phyloP scores from a whole-genome alignment of 2,888 invertebrate species.

The Drosophila maculinotata region DNA sequence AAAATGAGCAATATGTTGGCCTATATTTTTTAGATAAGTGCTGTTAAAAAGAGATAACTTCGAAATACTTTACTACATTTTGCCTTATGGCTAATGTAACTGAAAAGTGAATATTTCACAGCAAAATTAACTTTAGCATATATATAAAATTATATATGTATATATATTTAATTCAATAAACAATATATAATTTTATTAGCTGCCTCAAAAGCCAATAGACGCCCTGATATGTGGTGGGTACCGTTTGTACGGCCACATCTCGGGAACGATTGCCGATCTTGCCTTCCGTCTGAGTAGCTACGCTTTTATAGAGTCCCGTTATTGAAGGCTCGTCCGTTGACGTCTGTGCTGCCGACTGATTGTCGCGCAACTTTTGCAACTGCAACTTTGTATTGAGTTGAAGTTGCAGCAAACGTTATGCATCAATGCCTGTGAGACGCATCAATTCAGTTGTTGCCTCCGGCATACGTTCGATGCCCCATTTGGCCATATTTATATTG shows the following conservation, averaged over 20 bases:
- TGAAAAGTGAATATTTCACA: not conserved
- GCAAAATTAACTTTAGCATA: not conserved
- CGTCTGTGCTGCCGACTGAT: constrained; percentile 9
- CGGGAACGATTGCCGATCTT: not conserved
- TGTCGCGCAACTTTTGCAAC: constrained; percentile 35
- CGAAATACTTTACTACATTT: not conserved
- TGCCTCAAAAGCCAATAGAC: constrained; percentile 56
- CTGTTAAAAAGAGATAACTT: constrained; percentile 12
- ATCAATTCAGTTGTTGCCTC: constrained; percentile 38
- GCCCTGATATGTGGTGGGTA: not conserved
- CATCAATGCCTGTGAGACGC: constrained; percentile 54
- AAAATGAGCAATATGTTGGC: constrained; percentile 24
- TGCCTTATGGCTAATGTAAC: not conserved
- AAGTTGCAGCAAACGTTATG: constrained; percentile 37
- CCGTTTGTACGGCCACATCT: constrained; percentile 35
- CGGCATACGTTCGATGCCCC: constrained; percentile 58
- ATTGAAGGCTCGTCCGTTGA: constrained; percentile 19
- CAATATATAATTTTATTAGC: no score
- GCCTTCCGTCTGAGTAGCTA: constrained; percentile 41
- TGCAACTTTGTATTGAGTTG: constrained; percentile 34
- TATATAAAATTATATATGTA: no score
- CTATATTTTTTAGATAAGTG: constrained; percentile 34
- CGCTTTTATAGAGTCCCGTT: constrained; percentile 41
- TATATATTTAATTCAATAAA: no score
- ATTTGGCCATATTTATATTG: constrained; percentile 41